Evolutionary conservation across 2,797 vertebrate species (phyloP), one percentile per base, ranked within the genome.

Genomic region (Microctenopoma stevenorrisi): DNA sequence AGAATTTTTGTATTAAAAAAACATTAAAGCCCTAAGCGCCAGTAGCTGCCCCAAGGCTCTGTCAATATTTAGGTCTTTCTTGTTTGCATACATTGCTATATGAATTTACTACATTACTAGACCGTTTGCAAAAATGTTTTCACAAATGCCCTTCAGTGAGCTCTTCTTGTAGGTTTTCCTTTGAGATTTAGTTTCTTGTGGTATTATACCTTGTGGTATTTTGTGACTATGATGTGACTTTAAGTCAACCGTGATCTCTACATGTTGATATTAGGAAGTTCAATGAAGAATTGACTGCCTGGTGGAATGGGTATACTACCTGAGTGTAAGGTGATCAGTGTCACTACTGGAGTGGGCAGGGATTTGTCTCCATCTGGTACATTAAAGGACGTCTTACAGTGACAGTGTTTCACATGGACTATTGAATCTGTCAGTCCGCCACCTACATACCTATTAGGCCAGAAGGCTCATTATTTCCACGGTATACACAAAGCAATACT

Each of bases 371-470:
- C 30, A 49, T 44, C 37, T 67, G 35, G 37, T 57, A 26, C 52
- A 72, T 64, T 44, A 68, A 58, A 46, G 47, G 68, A 61, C 56
- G n/a, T 30, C 71, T 67, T 57, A 60, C 58, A 67, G 15, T 68
- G 65, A 54, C 38, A 25, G 25, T 64, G 47, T 67, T 74, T 60
- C 47, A 64, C 26, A 35, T 16, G 59, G 53, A 67, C 66, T 68
- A 68, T 14, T 59, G 25, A 54, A 63, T 55, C 48, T 68, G 72
- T 71, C 59, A 57, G 1, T 72, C 33, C 33, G 9, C 33, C 50
- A 64, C 71, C 71, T 44, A 76, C 72, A 43, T 56, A 60, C 44
- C 30, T 44, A 70, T 54, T 57, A 37, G 74, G 42, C 66, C 33
- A 54, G 46, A 18, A 64, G 57, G 58, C 38, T 55, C 18, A 64